Evolutionary conservation across 1,140 invertebrate species (phyloP).

Genomic region (Coptotermes formosanus): DNA sequence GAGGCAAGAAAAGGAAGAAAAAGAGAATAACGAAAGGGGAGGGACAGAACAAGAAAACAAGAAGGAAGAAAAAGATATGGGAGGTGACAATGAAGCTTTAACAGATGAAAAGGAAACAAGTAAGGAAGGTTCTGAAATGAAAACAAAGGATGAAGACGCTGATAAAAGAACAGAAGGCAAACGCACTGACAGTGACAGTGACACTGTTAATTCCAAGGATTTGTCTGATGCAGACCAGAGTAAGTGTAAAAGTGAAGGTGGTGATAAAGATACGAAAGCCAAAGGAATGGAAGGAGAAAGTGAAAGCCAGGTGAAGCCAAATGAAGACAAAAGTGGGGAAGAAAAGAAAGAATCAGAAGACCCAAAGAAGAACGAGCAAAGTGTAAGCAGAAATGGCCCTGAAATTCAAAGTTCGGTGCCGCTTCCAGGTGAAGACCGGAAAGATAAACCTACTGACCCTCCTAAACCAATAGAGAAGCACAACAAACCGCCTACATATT

Average conservation of each 20-base stretch:
- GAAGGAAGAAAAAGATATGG: not conserved
- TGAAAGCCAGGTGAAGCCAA: not conserved
- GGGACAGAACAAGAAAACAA: slow-evolving; percentile 22
- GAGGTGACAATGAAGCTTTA: not conserved
- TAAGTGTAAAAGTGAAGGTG: slow-evolving; percentile 21
- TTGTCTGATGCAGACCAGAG: not conserved
- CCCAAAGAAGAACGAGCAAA: not conserved
- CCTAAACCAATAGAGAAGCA: not conserved
- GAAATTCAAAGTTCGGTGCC: not conserved
- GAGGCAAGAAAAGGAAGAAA: slow-evolving; percentile 41
- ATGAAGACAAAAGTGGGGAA: slow-evolving; percentile 21
- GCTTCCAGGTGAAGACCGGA: not conserved
- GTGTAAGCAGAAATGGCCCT: not conserved
- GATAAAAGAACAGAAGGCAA: slow-evolving; percentile 22
- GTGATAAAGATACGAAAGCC: not conserved
- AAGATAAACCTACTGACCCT: slow-evolving; percentile 16
- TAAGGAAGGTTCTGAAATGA: slow-evolving; percentile 25
- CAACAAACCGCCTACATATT: slow-evolving; percentile 56
- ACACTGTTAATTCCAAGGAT: not conserved
- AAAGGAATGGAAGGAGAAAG: slow-evolving; percentile 25
- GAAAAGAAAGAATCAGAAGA: slow-evolving; percentile 3
- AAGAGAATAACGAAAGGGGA: not conserved
- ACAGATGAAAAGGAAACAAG: slow-evolving; percentile 25
- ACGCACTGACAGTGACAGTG: not conserved
- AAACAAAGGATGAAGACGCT: slow-evolving; percentile 29